These are phyloP conservation scores for Actinia tenebrosa DNA, from an alignment of 64 coral and sea anemone genomes.

Conservation along the genomic window DNA sequence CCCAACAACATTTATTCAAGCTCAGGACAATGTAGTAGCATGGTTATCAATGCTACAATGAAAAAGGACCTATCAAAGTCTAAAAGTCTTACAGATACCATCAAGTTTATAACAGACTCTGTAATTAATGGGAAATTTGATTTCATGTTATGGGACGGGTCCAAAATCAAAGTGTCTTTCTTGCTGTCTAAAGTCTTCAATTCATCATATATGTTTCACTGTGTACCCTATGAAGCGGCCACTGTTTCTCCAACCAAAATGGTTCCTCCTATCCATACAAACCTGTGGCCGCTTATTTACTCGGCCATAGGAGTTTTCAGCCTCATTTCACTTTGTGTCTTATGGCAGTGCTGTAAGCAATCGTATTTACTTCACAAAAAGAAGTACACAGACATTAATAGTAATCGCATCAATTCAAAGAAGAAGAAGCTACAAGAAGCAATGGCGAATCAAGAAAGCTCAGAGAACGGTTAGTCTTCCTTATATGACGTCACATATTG, in stretches of 20 bases:
- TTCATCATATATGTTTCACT: constrained; percentile 17
- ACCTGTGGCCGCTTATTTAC: constrained; percentile 59
- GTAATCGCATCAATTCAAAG: constrained; percentile 39
- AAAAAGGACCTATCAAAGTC: not conserved
- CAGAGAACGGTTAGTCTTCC: too few species aligned
- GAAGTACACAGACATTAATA: constrained; percentile 83
- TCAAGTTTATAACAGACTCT: not conserved
- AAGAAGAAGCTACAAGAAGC: constrained; percentile 28
- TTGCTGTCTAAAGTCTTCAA: constrained; percentile 39
- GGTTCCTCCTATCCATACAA: constrained; percentile 14
- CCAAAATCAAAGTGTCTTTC: constrained; percentile 1
- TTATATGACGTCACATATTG: too few species aligned
- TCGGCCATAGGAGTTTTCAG: constrained; percentile 21
- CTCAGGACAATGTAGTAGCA: not conserved
- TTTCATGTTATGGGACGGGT: constrained; percentile 43
- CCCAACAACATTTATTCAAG: not conserved
- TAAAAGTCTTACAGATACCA: not conserved
- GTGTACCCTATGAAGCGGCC: constrained; percentile 10
- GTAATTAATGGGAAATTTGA: constrained; percentile 5
- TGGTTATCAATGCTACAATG: constrained; percentile 2
- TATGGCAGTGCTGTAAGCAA: constrained; percentile 63
- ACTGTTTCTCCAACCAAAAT: not conserved
- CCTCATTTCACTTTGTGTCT: not conserved
- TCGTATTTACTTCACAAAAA: constrained; percentile 56
- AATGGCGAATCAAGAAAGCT: too few species aligned